phyloP scores from a whole-genome alignment of 2,113 vertebrate species.

The Apeltes quadracus region DNA sequence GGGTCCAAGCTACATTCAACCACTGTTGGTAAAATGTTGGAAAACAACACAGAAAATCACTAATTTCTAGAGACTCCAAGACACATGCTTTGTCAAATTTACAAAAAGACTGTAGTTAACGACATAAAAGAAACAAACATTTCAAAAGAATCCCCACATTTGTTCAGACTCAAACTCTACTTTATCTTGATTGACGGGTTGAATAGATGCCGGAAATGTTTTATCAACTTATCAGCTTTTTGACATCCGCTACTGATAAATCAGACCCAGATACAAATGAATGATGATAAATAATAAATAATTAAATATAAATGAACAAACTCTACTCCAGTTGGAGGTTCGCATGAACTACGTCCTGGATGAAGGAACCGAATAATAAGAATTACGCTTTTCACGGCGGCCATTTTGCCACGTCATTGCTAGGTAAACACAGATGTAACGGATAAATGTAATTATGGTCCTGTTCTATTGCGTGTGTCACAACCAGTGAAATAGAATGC shows the following conservation, averaged over 20 bases:
- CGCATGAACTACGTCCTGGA: neutral
- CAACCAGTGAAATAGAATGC: neutral
- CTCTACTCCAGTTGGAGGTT: neutral
- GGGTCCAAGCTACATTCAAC: neutral
- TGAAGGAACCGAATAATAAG: neutral
- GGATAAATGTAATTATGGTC: neutral
- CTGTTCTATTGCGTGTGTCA: neutral
- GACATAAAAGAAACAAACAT: neutral
- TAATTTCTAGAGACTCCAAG: neutral
- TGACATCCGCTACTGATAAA: neutral
- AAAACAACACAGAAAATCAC: neutral
- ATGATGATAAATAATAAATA: neutral
- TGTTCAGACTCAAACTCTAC: neutral
- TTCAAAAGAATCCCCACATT: neutral
- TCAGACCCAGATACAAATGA: neutral
- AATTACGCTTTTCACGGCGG: neutral
- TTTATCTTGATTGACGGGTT: neutral
- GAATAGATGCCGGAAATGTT: neutral
- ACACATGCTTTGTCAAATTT: neutral
- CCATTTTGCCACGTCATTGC: neutral
- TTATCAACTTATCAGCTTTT: neutral
- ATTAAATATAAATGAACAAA: neutral
- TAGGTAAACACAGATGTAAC: neutral
- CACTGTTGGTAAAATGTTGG: neutral
- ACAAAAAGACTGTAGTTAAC: neutral